Evolutionary conservation across 2,888 invertebrate species (phyloP).

Genomic region (Aphodius sticticus): DNA sequence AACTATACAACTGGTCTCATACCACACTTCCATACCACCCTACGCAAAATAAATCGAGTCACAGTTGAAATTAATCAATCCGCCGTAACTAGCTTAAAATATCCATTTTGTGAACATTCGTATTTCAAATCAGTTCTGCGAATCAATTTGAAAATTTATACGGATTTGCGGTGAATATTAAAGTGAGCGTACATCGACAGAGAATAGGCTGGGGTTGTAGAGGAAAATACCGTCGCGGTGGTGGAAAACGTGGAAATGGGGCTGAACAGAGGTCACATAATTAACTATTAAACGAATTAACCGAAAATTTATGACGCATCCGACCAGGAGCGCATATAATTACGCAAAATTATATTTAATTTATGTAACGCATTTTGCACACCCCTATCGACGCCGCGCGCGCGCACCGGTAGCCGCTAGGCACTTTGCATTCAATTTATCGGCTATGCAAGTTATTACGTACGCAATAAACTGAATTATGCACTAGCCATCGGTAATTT

Average conservation of each 20-base stretch:
- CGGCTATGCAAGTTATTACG: neutral
- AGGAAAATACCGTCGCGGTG: neutral
- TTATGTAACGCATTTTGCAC: constrained; percentile 15
- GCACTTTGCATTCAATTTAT: constrained; percentile 4
- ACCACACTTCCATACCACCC: too few relatives aligned
- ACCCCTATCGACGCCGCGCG: neutral
- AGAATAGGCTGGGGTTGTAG: neutral
- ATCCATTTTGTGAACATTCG: neutral
- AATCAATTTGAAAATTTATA: neutral
- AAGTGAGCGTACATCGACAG: neutral
- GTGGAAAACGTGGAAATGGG: constrained; percentile 11
- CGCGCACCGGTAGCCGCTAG: neutral
- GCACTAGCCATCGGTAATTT: neutral
- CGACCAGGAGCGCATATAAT: constrained; percentile 21
- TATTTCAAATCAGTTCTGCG: neutral
- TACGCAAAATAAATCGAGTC: too few relatives aligned
- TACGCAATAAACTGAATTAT: neutral
- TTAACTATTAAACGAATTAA: constrained; percentile 24
- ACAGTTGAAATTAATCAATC: neutral
- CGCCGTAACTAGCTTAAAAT: neutral
- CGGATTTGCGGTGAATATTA: constrained; percentile 4
- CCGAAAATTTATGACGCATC: constrained; percentile 19
- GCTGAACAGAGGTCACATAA: constrained; percentile 21
- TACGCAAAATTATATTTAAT: constrained; percentile 25
- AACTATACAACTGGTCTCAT: too few relatives aligned